Percentiles rank a stretch among this genome's conserved stretches.
phyloP scores from a whole-genome alignment of 2,797 vertebrate species.

The Pipistrellus nathusii region DNA sequence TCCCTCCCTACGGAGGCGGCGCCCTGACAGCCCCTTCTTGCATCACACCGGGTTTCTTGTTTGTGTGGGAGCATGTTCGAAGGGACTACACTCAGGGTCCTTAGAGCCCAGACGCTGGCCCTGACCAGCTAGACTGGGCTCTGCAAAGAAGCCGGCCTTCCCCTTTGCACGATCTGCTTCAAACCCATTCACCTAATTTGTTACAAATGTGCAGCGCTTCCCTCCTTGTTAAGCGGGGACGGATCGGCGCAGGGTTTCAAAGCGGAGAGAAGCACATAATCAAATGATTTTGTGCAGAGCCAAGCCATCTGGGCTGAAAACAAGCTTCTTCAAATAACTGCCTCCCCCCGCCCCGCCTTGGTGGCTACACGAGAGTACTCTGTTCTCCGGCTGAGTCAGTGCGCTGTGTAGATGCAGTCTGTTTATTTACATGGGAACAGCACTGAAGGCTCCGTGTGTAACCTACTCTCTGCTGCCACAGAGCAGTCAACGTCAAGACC shows the following conservation, averaged over 20 bases:
- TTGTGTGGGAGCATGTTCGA: not conserved
- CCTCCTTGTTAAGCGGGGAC: conserved; percentile 47
- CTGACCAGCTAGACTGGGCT: not conserved
- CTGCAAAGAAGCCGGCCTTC: not conserved
- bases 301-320: conserved; percentile 49
- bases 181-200: conserved; percentile 23
- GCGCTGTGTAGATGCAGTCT: conserved; percentile 44
- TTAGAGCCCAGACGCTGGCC: not conserved
- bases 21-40: not conserved
- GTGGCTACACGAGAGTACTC: conserved; percentile 28
- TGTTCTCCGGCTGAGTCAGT: conserved; percentile 49
- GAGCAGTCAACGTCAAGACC: conserved; percentile 63
- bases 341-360: conserved; percentile 1
- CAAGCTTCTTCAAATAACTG: conserved; percentile 55
- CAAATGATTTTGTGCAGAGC: conserved; percentile 60
- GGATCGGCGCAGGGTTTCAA: not conserved
- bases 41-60: not conserved
- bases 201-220: not conserved
- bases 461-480: conserved; percentile 38
- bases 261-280: conserved; percentile 57
- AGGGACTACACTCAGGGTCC: not conserved
- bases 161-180: not conserved
- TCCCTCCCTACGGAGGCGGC: not conserved
- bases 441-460: conserved; percentile 38
- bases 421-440: conserved; percentile 51